A percentile compares a stretch with the other conserved stretches of the same genome.
Conservation (phyloP, 2,888 invertebrate genomes). For the Nasonia oneida region DNA sequence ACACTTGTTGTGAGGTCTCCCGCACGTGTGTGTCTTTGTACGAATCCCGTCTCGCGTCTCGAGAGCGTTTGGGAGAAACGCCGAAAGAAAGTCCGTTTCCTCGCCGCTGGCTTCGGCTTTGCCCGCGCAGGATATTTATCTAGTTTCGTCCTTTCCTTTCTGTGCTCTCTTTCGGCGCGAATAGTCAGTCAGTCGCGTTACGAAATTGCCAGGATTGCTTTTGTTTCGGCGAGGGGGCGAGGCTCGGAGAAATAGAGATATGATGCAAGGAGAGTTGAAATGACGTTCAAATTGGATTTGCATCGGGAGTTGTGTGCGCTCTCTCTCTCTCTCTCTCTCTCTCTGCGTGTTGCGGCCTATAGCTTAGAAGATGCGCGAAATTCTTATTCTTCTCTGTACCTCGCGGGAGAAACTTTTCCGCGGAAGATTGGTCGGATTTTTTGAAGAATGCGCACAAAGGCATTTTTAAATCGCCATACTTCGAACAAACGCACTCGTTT, state of each 20-base stretch:
- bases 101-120: not conserved
- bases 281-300: slow-evolving; percentile 12
- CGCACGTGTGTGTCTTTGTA: not conserved
- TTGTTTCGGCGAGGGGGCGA: slow-evolving; percentile 1
- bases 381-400: not conserved
- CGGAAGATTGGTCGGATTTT: not conserved
- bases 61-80: too few relatives aligned
- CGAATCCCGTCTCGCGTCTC: not conserved
- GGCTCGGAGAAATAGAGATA: not conserved
- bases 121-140: not conserved
- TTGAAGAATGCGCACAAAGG: not conserved
- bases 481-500: too few relatives aligned
- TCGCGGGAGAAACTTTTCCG: not conserved
- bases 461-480: too few relatives aligned
- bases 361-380: not conserved
- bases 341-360: too few relatives aligned
- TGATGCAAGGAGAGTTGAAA: not conserved
- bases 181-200: not conserved
- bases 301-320: not conserved
- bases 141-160: not conserved
- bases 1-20: slow-evolving; percentile 7
- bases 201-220: slow-evolving; percentile 4
- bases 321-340: too few relatives aligned
- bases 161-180: not conserved
- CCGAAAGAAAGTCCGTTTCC: too few relatives aligned